phyloP scores from a whole-genome alignment of 1,140 invertebrate genomes.

The Glossosoma conforme region DNA sequence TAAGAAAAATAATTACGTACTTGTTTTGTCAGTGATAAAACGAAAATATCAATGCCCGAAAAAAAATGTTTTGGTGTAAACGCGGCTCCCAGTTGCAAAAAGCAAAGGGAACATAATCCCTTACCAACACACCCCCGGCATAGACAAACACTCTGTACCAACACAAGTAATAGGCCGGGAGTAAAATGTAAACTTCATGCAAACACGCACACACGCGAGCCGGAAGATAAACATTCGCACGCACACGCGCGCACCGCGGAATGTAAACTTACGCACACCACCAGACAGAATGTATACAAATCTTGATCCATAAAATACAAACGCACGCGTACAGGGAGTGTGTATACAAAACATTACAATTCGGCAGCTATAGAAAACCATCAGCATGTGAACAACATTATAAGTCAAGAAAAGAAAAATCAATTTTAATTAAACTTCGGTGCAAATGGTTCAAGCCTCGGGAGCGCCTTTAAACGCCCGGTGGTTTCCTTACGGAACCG shows the following conservation, averaged over 20 bases:
- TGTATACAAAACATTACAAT: conserved; percentile 18
- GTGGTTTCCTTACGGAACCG: too few relatives aligned
- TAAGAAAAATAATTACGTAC: too few relatives aligned
- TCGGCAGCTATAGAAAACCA: conserved; percentile 1
- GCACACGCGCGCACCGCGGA: conserved; percentile 8
- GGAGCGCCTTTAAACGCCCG: too few relatives aligned
- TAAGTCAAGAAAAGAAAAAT: too few relatives aligned
- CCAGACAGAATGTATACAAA: conserved; percentile 8
- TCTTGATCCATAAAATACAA: conserved; percentile 18
- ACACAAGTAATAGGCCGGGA: not conserved
- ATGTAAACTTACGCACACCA: conserved; percentile 23
- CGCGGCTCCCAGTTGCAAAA: too few relatives aligned
- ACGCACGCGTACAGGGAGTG: conserved; percentile 2
- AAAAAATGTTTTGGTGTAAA: too few relatives aligned
- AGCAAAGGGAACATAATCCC: conserved; percentile 3
- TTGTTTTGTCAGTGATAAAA: too few relatives aligned
- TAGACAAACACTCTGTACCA: conserved; percentile 1
- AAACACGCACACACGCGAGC: conserved; percentile 11
- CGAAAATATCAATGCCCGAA: too few relatives aligned
- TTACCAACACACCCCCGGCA: not conserved
- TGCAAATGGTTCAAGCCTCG: too few relatives aligned
- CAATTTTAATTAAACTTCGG: too few relatives aligned
- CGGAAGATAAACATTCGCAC: conserved; percentile 11
- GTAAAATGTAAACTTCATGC: conserved; percentile 7
- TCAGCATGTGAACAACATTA: too few relatives aligned